These are phyloP conservation scores for Drosophila subobscura DNA, from an alignment of 1,140 invertebrate species.

Conservation along the genomic window DNA sequence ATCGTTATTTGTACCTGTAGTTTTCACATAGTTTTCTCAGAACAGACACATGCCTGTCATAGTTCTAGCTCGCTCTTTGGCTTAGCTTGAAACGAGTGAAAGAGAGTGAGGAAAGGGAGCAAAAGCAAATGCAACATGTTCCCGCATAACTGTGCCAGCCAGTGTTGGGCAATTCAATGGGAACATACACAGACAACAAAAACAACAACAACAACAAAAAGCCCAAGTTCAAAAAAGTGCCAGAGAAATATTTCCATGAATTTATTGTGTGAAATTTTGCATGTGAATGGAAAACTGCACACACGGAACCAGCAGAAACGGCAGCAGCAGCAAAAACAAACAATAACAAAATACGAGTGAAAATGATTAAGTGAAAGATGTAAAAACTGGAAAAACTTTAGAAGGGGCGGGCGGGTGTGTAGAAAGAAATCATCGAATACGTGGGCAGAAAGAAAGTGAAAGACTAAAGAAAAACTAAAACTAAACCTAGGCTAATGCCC, in stretches of 20 bases:
- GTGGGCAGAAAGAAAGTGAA: conserved; percentile 20
- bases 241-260: conserved; percentile 61
- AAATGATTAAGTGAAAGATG: conserved; percentile 59
- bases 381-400: conserved; percentile 22
- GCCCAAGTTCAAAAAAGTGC: conserved; percentile 42
- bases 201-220: conserved; percentile 23
- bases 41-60: conserved; percentile 41
- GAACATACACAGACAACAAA: too few relatives aligned
- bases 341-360: conserved; percentile 30
- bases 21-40: conserved; percentile 48
- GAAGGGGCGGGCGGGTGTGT: too few relatives aligned
- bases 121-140: conserved; percentile 28
- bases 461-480: conserved; percentile 46
- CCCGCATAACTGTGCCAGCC: conserved; percentile 66
- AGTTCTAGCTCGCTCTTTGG: conserved; percentile 37
- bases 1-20: conserved; percentile 37
- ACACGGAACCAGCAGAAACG: conserved; percentile 35
- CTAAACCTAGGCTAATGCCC: conserved; percentile 11
- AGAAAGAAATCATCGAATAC: conserved; percentile 34
- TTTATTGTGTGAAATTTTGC: conserved; percentile 80
- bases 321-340: conserved; percentile 46
- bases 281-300: conserved; percentile 70
- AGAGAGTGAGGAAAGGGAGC: conserved; percentile 11
- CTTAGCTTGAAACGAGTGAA: conserved; percentile 38
- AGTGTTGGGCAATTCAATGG: conserved; percentile 15